These are phyloP conservation scores for Buathra laborator DNA, from an alignment of 2,888 invertebrate species.

Conservation along the genomic window DNA sequence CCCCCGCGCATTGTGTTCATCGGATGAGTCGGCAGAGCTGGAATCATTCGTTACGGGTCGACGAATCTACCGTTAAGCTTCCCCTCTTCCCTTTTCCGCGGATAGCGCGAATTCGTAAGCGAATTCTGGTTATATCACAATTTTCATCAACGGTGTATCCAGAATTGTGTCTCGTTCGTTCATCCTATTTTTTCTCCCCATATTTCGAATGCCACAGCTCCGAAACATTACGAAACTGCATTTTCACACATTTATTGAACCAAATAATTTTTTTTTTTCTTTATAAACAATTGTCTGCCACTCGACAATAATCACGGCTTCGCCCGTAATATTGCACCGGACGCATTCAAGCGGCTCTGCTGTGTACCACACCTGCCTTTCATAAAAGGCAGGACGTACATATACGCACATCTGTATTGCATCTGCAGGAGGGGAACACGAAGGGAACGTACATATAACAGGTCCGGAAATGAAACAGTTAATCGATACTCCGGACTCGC, in stretches of 20 bases:
- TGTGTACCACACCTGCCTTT: background rate
- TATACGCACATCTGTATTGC: slow-evolving; percentile 22
- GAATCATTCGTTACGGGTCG: slow-evolving; percentile 68
- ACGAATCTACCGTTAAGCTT: slow-evolving; percentile 50
- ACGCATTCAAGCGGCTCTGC: slow-evolving; percentile 14
- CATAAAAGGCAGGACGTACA: slow-evolving; percentile 8
- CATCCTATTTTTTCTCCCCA: background rate
- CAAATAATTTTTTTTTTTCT: background rate
- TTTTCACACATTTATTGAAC: background rate
- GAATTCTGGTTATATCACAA: background rate
- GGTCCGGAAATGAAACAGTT: slow-evolving; percentile 49
- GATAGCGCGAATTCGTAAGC: background rate
- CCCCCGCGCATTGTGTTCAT: slow-evolving; percentile 57
- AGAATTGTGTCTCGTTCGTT: background rate
- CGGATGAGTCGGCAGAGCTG: slow-evolving; percentile 60
- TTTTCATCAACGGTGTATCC: background rate
- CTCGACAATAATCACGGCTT: background rate
- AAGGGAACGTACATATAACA: background rate
- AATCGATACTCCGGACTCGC: slow-evolving; percentile 52
- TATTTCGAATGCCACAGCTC: background rate
- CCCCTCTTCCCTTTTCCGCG: slow-evolving; percentile 1
- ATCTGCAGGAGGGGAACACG: background rate
- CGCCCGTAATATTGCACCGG: background rate
- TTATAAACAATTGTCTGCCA: background rate
- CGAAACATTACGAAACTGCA: background rate